Evolutionary conservation across 2,888 invertebrate genomes (phyloP).

Genomic region (Rhamphomyia laevipes): DNA sequence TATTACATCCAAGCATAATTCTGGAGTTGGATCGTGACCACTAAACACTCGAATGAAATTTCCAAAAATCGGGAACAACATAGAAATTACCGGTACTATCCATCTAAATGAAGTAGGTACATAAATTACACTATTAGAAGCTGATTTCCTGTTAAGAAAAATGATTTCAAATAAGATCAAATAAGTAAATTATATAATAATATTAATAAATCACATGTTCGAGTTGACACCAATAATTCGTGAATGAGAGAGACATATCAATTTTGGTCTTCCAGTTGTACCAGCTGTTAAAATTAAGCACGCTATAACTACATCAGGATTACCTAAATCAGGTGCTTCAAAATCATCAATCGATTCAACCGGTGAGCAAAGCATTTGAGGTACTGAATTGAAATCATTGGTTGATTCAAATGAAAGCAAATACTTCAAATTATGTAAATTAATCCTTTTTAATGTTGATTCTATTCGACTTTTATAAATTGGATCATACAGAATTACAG

Average conservation of each 20-base stretch:
- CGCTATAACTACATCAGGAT: not conserved
- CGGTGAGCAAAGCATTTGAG: not conserved
- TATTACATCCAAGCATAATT: not conserved
- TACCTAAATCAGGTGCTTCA: not conserved
- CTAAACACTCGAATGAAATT: not conserved
- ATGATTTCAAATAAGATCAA: no score
- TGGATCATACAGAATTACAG: not conserved
- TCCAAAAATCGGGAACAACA: not conserved
- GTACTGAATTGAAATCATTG: not conserved
- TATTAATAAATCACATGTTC: not conserved
- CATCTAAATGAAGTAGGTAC: constrained; percentile 3
- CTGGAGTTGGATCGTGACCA: not conserved
- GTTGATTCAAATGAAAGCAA: constrained; percentile 1
- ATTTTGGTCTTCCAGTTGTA: constrained; percentile 3
- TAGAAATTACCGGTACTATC: constrained; percentile 1
- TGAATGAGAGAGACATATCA: constrained; percentile 1
- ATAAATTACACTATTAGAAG: not conserved
- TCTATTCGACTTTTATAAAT: not conserved
- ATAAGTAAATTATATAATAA: not conserved
- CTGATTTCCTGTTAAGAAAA: not conserved
- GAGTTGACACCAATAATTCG: not conserved
- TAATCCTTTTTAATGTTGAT: not conserved
- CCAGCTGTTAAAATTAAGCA: constrained; percentile 3
- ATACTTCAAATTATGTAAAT: not conserved
- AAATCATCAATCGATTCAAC: not conserved